Percentiles rank a stretch among this genome's conserved stretches.
Conservation (phyloP, 1,140 invertebrate species). For the Lordiphosa stackelbergi region DNA sequence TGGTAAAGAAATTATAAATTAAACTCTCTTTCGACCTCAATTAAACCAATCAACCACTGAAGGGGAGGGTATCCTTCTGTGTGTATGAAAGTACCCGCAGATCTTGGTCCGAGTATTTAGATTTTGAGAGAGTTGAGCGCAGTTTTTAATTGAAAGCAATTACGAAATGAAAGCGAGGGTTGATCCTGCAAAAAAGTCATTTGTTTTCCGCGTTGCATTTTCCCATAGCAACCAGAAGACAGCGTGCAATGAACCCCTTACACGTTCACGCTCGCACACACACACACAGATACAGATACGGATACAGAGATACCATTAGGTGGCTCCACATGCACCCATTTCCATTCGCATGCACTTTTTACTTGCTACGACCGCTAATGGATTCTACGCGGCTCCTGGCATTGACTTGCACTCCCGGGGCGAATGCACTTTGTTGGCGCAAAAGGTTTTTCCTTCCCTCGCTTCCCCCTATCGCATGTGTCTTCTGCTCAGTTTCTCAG, state of each 20-base stretch:
- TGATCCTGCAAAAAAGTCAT: constrained; percentile 46
- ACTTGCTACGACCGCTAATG: constrained; percentile 39
- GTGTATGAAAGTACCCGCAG: constrained; percentile 43
- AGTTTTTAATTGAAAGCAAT: constrained; percentile 57
- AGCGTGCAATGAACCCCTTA: constrained; percentile 71
- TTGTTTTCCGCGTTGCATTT: constrained; percentile 34
- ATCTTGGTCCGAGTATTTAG: constrained; percentile 11
- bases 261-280: constrained; percentile 17
- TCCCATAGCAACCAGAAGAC: constrained; percentile 62
- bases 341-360: constrained; percentile 41
- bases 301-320: constrained; percentile 25
- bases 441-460: constrained; percentile 59
- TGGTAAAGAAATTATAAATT: constrained; percentile 29
- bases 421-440: constrained; percentile 64
- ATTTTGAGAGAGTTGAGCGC: constrained; percentile 19
- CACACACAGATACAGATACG: not conserved
- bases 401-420: constrained; percentile 28
- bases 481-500: constrained; percentile 12
- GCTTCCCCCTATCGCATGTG: constrained; percentile 32
- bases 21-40: constrained; percentile 44
- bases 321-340: constrained; percentile 50
- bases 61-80: constrained; percentile 38
- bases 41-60: constrained; percentile 47
- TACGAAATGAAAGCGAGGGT: constrained; percentile 29
- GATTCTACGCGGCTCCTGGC: constrained; percentile 54